Evolutionary conservation across 1,140 invertebrate species (phyloP).

Genomic region (Brachionus koreanus): DNA sequence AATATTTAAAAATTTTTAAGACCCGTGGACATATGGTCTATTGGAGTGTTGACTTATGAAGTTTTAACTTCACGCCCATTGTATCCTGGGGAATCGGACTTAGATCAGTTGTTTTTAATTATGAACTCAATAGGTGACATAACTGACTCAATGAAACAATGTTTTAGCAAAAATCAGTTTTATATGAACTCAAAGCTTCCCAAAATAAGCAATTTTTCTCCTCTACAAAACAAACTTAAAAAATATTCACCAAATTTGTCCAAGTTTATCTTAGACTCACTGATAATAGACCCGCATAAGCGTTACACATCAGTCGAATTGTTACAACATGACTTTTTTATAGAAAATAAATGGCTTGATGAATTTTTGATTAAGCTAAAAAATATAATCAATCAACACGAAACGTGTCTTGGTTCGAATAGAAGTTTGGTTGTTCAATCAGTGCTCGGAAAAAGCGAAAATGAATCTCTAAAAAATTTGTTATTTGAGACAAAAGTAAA

Average conservation of each 20-base stretch:
- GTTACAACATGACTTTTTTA: constrained; percentile 13
- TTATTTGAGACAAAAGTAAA: background rate
- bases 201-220: constrained; percentile 29
- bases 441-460: background rate
- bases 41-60: constrained; percentile 57
- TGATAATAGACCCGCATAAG: constrained; percentile 35
- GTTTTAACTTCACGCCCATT: constrained; percentile 58
- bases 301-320: constrained; percentile 29
- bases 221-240: constrained; percentile 32
- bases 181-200: constrained; percentile 33
- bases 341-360: constrained; percentile 13
- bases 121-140: constrained; percentile 55
- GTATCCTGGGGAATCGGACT: constrained; percentile 59
- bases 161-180: constrained; percentile 33
- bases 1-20: constrained; percentile 47
- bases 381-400: background rate
- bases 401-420: background rate
- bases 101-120: constrained; percentile 59
- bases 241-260: background rate
- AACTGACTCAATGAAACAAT: constrained; percentile 30
- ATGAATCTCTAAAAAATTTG: background rate
- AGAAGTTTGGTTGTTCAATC: background rate
- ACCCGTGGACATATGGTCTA: constrained; percentile 59
- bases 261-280: constrained; percentile 11
- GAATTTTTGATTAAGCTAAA: constrained; percentile 28